Conservation (phyloP, 2,888 invertebrate species). For the Epicampocera succincta region DNA sequence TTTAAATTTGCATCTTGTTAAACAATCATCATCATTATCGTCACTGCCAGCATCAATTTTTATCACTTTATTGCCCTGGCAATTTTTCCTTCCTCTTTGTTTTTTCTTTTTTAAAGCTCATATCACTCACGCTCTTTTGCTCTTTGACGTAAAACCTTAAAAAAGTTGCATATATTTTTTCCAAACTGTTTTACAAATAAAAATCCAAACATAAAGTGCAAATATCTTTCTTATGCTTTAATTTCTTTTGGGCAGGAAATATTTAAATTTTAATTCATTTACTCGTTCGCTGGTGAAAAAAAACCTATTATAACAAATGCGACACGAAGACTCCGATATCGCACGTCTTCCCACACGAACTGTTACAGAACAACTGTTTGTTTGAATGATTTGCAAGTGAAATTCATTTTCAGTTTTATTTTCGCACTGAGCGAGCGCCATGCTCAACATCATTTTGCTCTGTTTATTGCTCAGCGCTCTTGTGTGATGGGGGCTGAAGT, state of each 20-base stretch:
- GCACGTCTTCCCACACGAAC: slow-evolving; percentile 45
- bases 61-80: slow-evolving; percentile 9
- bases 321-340: not conserved
- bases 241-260: slow-evolving; percentile 8
- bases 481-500: not conserved
- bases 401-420: slow-evolving; percentile 60
- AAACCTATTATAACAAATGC: not conserved
- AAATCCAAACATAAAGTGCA: not conserved
- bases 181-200: not conserved
- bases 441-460: slow-evolving; percentile 19
- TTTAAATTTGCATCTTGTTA: slow-evolving; percentile 3
- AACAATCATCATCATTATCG: not conserved
- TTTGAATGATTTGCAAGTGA: slow-evolving; percentile 16
- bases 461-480: slow-evolving; percentile 34
- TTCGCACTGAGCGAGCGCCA: slow-evolving; percentile 41
- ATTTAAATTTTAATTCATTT: slow-evolving; percentile 16
- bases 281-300: slow-evolving; percentile 14
- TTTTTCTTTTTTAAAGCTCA: not conserved
- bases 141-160: not conserved
- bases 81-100: not conserved
- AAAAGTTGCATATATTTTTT: not conserved
- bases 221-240: not conserved
- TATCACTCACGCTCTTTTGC: slow-evolving; percentile 4
- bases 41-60: slow-evolving; percentile 11
- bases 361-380: slow-evolving; percentile 58